Conservation (phyloP, 2,888 invertebrate genomes). For the Pseudococcus viburni region DNA sequence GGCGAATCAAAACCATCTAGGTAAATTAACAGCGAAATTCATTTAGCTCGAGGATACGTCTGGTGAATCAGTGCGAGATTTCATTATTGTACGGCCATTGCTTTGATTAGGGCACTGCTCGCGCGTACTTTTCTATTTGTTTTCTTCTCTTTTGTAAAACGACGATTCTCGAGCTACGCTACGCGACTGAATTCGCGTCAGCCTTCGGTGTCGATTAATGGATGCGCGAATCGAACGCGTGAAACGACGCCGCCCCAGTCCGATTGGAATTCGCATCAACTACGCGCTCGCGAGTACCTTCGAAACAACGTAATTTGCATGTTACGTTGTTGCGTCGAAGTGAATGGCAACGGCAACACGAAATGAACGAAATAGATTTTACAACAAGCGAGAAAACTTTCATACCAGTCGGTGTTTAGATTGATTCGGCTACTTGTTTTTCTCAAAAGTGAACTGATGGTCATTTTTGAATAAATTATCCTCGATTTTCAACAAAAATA, state of each 20-base stretch:
- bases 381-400: too few species aligned
- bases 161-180: background rate
- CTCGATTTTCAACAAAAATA: too few species aligned
- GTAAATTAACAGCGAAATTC: background rate
- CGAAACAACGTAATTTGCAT: too few species aligned
- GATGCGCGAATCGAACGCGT: background rate
- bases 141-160: background rate
- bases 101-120: background rate
- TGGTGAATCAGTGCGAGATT: background rate
- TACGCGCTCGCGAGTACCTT: too few species aligned
- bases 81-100: background rate
- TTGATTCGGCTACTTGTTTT: too few species aligned
- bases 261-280: background rate
- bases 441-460: too few species aligned
- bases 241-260: background rate
- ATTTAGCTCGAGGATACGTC: background rate
- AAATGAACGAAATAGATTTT: too few species aligned
- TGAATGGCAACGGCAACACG: too few species aligned
- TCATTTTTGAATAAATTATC: too few species aligned
- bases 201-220: background rate
- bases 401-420: too few species aligned
- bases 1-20: background rate
- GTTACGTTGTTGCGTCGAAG: too few species aligned
- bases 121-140: background rate
- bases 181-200: background rate